Evolutionary conservation across 1,140 invertebrate genomes (phyloP), one percentile per base, ranked within the genome.

Genomic region (Caenorhabditis elegans): DNA sequence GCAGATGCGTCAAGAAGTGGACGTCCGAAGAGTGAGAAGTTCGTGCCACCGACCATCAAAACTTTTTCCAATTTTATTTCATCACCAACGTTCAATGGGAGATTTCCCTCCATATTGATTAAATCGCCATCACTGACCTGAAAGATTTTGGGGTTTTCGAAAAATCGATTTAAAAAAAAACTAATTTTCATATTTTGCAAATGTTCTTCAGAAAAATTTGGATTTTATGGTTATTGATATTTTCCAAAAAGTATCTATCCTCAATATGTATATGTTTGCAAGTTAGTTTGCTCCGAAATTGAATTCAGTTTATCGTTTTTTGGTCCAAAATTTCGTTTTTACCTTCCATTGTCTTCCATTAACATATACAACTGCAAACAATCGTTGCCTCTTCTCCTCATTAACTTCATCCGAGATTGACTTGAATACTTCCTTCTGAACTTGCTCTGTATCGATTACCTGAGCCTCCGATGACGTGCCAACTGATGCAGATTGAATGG

Each of bases 21-120:
- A 13, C 88, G 80, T 19, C 88, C 88, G 47, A 89, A 49, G 0
- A 89, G 34, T 2, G 87, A 86, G 76, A 89, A 89, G 48, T 90
- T 84, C 5, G 26, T 36, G 11, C 85, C 85, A 17, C 88, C 88
- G n/a, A 90, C 86, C 75, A 88, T 46, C 47, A 89, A 55, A 1
- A 89, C 85, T 82, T 88, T 88, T 46, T 89, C 87, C 47, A 88
- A 60, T 65, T 87, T 86, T 39, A 88, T 89, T 79, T 84, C 53
- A 22, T 88, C 88, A n/a, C 88, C 87, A 76, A 89, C 80, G 55
- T 87, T 80, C 13, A 89, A 28, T 1, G 85, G 86, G 15, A 81
- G 48, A 79, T 87, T 87, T 28, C 87, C 84, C 47, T 89, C 84
- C n/a, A 88, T 24, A n/a, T 85, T 80, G 49, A 88, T 86, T 2